Percentiles rank a stretch among this genome's conserved stretches.
phyloP scores from a whole-genome alignment of 2,888 invertebrate genomes.

The Lycaena phlaeas region DNA sequence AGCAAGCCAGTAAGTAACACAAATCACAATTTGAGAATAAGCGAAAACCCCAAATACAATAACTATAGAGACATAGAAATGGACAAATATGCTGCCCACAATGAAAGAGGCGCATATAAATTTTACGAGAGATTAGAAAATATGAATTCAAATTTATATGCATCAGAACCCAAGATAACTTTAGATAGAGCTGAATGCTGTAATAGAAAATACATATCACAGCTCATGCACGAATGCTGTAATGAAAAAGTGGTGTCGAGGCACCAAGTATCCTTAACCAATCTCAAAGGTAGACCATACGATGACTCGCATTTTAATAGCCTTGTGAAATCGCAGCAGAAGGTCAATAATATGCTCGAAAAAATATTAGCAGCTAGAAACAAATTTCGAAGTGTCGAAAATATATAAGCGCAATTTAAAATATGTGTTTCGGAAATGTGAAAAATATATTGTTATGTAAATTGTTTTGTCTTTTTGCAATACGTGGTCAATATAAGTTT shows the following conservation, averaged over 20 bases:
- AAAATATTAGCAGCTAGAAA: slow-evolving; percentile 38
- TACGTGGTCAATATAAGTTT: neutral
- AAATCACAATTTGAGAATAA: no score
- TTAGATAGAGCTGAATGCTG: slow-evolving; percentile 14
- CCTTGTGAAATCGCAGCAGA: slow-evolving; percentile 52
- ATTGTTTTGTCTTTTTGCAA: neutral
- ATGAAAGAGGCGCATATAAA: no score
- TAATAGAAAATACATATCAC: slow-evolving; percentile 18
- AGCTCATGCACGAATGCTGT: slow-evolving; percentile 20
- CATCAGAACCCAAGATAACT: no score
- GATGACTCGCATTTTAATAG: slow-evolving; percentile 47
- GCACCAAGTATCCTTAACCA: slow-evolving; percentile 35
- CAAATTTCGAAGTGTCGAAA: slow-evolving; percentile 34
- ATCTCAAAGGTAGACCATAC: slow-evolving; percentile 27
- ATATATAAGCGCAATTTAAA: slow-evolving; percentile 16
- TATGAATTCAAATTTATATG: no score
- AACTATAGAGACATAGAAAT: no score
- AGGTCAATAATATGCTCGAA: slow-evolving; percentile 54
- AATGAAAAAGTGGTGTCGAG: slow-evolving; percentile 31
- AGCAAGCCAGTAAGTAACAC: no score
- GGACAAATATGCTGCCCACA: no score
- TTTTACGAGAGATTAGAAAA: no score
- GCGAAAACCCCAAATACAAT: no score
- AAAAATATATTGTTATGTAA: no score
- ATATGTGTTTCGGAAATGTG: neutral